Evolutionary conservation across 2,113 vertebrate genomes (phyloP), one percentile per base, ranked within the genome.

Genomic region (Peromyscus maniculatus): DNA sequence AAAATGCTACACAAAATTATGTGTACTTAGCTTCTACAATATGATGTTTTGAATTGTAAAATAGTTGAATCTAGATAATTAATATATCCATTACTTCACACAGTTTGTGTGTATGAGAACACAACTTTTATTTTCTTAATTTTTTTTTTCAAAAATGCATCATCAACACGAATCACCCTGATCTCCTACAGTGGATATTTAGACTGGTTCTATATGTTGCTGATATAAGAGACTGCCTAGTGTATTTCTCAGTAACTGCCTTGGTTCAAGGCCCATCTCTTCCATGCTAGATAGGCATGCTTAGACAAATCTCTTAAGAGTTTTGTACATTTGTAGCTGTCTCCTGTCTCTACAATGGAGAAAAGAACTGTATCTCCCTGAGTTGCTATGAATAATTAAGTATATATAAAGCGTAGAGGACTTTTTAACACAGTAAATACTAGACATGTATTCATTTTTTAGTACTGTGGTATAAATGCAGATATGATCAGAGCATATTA

Each of bases 321-420:
- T 24, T 66, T 46, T 66, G 59, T 31, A 66, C 2, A 26, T 82
- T 33, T 79, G 5, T n/a, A 80, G 33, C 78, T 97, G 26, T 28
- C 92, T 89, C 75, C 12, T 95, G 69, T 79, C 55, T 87, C 3
- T 64, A 82, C 46, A 96, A 55, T 87, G 16, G 64, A 52, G 62
- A 43, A 86, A 92, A 91, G 64, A 83, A 43, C 52, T 83, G 15
- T 71, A 6, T 57, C 15, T 94, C 39, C 87, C 21, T 28, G 71
- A 7, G 3, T 72, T 84, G 57, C 66, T 88, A 7, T 82, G 75
- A 84, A 66, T 95, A 90, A 91, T 28, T 52, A 11, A 93, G 43
- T 33, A 62, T 71, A 36, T 22, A 75, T 87, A n/a, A 52, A 69
- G 24, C 43, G 36, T 59, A 84, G 75, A 91, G 31, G 1, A 67